Percentiles rank a stretch among this genome's conserved stretches.
Evolutionary conservation across 2,888 invertebrate genomes (phyloP).

Genomic region (Hyposoter dolosus): DNA sequence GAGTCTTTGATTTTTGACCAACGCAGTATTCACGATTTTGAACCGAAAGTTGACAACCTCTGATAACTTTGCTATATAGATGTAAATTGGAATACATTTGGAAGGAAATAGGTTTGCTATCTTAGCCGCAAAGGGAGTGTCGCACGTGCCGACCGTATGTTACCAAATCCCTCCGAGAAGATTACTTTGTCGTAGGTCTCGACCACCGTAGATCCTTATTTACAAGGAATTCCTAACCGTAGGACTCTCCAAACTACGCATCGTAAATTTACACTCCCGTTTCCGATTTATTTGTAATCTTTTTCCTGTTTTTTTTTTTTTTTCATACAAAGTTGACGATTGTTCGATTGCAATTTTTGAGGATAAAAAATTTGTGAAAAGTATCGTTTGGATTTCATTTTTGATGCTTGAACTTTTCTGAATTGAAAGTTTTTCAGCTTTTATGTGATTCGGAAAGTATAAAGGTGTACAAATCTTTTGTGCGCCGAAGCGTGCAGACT

Average conservation of each 20-base stretch:
- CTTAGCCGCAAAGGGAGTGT: slow-evolving; percentile 69
- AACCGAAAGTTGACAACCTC: slow-evolving; percentile 5
- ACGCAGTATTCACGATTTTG: background rate
- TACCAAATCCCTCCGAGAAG: slow-evolving; percentile 68
- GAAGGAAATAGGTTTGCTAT: slow-evolving; percentile 36
- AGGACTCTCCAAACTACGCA: background rate
- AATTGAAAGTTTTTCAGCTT: background rate
- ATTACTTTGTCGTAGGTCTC: slow-evolving; percentile 65
- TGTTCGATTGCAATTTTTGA: background rate
- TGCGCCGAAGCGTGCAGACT: background rate
- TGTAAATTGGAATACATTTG: background rate
- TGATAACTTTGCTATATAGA: background rate
- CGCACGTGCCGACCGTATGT: slow-evolving; percentile 80
- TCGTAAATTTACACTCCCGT: background rate
- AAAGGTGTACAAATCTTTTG: too few species aligned
- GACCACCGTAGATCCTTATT: slow-evolving; percentile 32
- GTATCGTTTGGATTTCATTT: background rate
- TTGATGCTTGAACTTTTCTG: background rate
- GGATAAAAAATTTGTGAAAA: background rate
- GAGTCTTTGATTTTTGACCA: background rate
- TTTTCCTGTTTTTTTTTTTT: background rate
- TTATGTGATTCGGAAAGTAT: too few species aligned
- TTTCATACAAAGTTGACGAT: background rate
- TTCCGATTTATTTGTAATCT: background rate
- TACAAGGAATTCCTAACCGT: background rate